Conservation (phyloP, 2,888 invertebrate genomes). For the Tetrapedia diversipes region DNA sequence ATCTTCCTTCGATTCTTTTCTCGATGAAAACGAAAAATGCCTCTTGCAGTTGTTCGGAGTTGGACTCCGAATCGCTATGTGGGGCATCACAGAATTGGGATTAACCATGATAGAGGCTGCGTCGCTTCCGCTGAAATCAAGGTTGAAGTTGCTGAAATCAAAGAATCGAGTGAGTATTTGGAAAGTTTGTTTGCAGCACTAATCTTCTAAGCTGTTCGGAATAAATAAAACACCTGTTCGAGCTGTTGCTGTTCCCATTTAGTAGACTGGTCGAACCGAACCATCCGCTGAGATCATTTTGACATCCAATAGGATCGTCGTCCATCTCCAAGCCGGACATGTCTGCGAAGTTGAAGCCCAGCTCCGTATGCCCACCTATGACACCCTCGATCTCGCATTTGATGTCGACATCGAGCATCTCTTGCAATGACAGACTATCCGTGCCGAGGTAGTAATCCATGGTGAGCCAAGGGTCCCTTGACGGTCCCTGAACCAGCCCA, state of each 20-base stretch:
- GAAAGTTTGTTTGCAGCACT: no score
- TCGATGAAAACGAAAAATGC: slow-evolving; percentile 74
- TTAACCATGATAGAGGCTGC: slow-evolving; percentile 93
- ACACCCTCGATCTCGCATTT: slow-evolving; percentile 93
- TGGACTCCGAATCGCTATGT: slow-evolving; percentile 83
- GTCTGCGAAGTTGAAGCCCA: slow-evolving; percentile 85
- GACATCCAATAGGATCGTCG: slow-evolving; percentile 83
- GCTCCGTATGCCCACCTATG: slow-evolving; percentile 86
- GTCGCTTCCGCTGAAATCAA: slow-evolving; percentile 89
- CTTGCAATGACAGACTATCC: slow-evolving; percentile 89
- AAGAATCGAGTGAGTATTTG: background rate
- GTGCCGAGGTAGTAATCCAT: slow-evolving; percentile 85
- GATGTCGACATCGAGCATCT: slow-evolving; percentile 95
- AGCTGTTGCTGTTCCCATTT: slow-evolving; percentile 80
- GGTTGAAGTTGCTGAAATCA: slow-evolving; percentile 84
- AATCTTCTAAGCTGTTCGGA: background rate
- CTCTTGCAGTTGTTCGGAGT: slow-evolving; percentile 60
- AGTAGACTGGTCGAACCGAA: slow-evolving; percentile 77
- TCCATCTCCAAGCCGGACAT: slow-evolving; percentile 86
- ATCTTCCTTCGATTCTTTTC: slow-evolving; percentile 72
- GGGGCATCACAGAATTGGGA: slow-evolving; percentile 95
- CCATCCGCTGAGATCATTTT: slow-evolving; percentile 78
- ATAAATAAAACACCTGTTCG: slow-evolving; percentile 74
- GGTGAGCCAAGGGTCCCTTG: slow-evolving; percentile 81
- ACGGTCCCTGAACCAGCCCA: slow-evolving; percentile 81